Evolutionary conservation across 2,797 vertebrate genomes (phyloP), one percentile per base, ranked within the genome.

Genomic region (Eleutherodactylus coqui): DNA sequence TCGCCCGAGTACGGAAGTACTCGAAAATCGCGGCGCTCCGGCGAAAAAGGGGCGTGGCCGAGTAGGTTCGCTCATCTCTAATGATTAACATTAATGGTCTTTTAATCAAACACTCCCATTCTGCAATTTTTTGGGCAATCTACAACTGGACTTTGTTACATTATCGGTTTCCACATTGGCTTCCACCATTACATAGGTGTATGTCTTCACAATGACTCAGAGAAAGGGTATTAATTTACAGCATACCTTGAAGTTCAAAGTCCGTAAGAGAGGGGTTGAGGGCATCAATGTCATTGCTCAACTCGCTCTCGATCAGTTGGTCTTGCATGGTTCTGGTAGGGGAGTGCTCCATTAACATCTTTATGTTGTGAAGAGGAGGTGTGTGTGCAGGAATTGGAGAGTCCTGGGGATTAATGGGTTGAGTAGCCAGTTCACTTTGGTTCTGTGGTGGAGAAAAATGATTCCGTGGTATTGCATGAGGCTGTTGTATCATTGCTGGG

Each of bases 211-310:
- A 27, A 29, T 60, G 2, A 13, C 4, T 60, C 8, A 0, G 29
- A n/a, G 24, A 9, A n/a, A n/a, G 36, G 11, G 6, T 13, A 16
- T n/a, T 53, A 10, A 21, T 47, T 34, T 36, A 75, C 41, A 76
- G 5, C 82, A 24, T 89, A 99, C 98, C 98, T 92, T 99, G 97
- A 90, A 99, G 95, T 88, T 98, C 97, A 72, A 99, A 96, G 87
- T 99, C 98, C 0, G 94, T 97, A 88, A 99, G 95, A 89, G 96
- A 98, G 0, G 98, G 97, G 83, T 98, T 97, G 60, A 99, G 96
- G 9, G 94, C 94, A 77, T 99, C 98, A 0, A 99, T 92, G 72
- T 99, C 98, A 0, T 94, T 97, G 86, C 91, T 94, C 79, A 93
- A 90, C 11, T 98, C 97, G n/a, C 94, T 96, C 0, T 99, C 98